Base-by-base conservation (phyloP, 1,140 invertebrate species). In the Chymomyza costata region DNA sequence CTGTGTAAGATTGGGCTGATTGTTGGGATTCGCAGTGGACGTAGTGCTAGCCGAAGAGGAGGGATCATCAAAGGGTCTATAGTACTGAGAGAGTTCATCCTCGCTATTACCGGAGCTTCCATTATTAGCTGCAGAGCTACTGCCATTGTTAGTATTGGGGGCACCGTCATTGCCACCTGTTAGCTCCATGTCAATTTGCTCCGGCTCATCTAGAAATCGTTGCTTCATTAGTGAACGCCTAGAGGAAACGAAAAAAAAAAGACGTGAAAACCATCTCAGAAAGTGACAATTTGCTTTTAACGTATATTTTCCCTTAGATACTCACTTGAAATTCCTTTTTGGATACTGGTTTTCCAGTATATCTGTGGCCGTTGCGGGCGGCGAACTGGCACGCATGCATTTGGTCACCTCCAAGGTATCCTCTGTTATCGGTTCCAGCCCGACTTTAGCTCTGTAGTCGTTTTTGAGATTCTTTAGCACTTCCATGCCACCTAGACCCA, bases 341-440 rank as follows among this genome's bases (percentile, higher is more conserved):
- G 92, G 91, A 86, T 95, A 95, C 86, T 95, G 94, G 52, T 92
- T 92, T 85, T 98, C 96, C 37, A 98, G 87, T 54, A 97, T 90
- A 86, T 98, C 97, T 16, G 93, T 92, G 28, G 95, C 95, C 87
- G 93, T 96, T 0, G 95, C 93, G 8, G 97, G 97, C 15, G 97
- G 97, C 11, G 96, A 97, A 44, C 96, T 96, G 1, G 97, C 93
- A 74, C 97, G 87, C 96, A 99, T 98, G 34, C 90, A 92, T 80
- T 92, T 92, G 1, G 95, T 93, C 6, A 99, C 92, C 87, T 98
- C 95, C 58, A 98, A 89, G 6, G 96, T 97, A 86, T 99, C 97
- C 87, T 99, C 96, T 57, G 92, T 92, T 43, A 93, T 86, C 15
- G 91, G 90, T 30, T 92, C 87, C 46, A 99, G 88, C 5, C 91